These are phyloP conservation scores for Sycophaga agraensis DNA, from an alignment of 1,140 invertebrate species.

Conservation along the genomic window DNA sequence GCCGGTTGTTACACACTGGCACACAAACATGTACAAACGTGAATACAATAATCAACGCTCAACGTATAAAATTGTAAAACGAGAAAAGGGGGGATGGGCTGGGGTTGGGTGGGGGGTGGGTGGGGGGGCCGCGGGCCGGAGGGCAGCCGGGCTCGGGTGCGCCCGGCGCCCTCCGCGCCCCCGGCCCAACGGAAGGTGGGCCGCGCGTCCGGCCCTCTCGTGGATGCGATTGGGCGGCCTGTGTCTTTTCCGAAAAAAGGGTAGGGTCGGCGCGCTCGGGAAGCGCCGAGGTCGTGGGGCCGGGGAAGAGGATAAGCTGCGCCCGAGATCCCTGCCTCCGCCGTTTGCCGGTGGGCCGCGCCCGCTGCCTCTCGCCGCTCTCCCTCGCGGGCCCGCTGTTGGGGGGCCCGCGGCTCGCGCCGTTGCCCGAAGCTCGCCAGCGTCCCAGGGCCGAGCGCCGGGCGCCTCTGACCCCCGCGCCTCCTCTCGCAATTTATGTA, in stretches of 20 bases:
- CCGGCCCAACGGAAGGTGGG: slow-evolving; percentile 3
- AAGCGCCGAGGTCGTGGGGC: no score
- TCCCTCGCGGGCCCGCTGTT: slow-evolving; percentile 23
- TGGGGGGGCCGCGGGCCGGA: no score
- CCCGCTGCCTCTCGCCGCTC: slow-evolving; percentile 12
- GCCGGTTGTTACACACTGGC: slow-evolving; percentile 51
- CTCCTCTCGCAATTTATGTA: slow-evolving; percentile 61
- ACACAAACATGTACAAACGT: slow-evolving; percentile 50
- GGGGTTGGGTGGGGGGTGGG: neutral
- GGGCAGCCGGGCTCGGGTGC: neutral
- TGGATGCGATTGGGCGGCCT: no score
- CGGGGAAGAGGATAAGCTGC: no score
- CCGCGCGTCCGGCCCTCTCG: neutral
- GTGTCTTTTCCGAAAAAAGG: no score
- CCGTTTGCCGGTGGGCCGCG: neutral
- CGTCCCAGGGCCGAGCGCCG: slow-evolving; percentile 33
- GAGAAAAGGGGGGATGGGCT: neutral
- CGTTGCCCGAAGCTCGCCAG: slow-evolving; percentile 28
- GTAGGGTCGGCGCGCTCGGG: no score
- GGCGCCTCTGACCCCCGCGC: slow-evolving; percentile 31
- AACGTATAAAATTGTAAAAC: slow-evolving; percentile 22
- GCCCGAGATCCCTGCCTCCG: neutral
- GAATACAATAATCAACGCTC: slow-evolving; percentile 41
- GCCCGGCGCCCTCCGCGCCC: neutral
- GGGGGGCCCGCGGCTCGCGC: no score